Conservation (phyloP, 1,140 invertebrate genomes). For the Meloidogyne exigua region DNA sequence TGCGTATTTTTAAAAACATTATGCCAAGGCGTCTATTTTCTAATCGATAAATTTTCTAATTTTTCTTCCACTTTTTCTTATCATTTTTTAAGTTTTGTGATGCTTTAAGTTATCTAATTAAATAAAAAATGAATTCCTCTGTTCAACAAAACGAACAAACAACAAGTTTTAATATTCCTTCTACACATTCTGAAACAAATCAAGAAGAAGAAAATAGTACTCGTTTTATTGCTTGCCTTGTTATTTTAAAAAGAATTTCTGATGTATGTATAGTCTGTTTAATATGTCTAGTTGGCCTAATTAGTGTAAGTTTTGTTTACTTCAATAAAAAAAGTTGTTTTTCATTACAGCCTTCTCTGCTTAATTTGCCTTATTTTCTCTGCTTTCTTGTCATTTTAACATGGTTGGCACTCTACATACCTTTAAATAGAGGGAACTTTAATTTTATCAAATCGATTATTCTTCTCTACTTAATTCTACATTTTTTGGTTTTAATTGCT, state of each 20-base stretch:
- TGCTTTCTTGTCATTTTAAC: conserved; percentile 52
- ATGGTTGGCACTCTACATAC: conserved; percentile 62
- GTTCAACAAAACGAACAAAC: not conserved
- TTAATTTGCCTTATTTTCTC: conserved; percentile 55
- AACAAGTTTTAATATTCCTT: conserved; percentile 1
- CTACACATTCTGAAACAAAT: not conserved
- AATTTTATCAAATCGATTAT: conserved; percentile 53
- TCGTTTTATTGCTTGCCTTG: not conserved
- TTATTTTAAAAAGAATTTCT: conserved; percentile 31
- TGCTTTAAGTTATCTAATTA: not conserved
- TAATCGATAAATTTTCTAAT: too few species aligned
- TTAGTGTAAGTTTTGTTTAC: conserved; percentile 22
- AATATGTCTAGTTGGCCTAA: conserved; percentile 34
- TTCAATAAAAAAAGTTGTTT: not conserved
- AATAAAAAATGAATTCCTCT: not conserved
- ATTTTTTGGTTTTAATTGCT: conserved; percentile 51
- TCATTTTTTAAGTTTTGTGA: too few species aligned
- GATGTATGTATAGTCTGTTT: conserved; percentile 30
- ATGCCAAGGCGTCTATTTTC: too few species aligned
- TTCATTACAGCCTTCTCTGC: conserved; percentile 55
- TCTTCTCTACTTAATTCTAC: conserved; percentile 47
- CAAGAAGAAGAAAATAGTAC: not conserved
- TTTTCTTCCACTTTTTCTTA: too few species aligned
- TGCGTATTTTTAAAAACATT: too few species aligned
- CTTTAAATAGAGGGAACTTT: conserved; percentile 50